Percentiles rank a stretch among this genome's conserved stretches.
Conservation (phyloP, 2,113 vertebrate genomes). For the Pachyramphus minor region DNA sequence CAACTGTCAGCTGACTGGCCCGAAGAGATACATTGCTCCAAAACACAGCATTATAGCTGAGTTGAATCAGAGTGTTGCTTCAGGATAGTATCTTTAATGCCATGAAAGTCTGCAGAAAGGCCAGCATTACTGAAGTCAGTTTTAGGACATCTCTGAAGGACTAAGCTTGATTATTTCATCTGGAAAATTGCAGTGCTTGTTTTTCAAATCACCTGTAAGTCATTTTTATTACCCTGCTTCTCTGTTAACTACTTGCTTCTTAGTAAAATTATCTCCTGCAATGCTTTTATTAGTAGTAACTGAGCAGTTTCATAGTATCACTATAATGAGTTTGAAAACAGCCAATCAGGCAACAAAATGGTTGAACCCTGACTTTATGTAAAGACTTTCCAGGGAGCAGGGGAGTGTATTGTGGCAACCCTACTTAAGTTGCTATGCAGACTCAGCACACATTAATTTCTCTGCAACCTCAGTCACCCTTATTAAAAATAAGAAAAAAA, state of each 20-base stretch:
- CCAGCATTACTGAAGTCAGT: background rate
- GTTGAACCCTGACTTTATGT: slow-evolving; percentile 3
- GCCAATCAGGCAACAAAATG: background rate
- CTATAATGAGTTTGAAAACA: background rate
- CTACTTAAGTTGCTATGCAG: slow-evolving; percentile 84
- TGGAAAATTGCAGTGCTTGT: background rate
- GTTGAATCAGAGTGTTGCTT: background rate
- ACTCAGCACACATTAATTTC: slow-evolving; percentile 92
- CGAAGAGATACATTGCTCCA: background rate
- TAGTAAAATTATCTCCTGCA: slow-evolving; percentile 50
- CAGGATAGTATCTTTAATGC: background rate
- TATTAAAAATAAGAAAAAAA: slow-evolving; percentile 78
- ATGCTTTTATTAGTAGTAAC: slow-evolving; percentile 23
- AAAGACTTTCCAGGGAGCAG: background rate
- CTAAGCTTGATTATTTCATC: background rate
- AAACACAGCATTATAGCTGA: background rate
- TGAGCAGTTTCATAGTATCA: background rate
- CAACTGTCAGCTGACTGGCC: background rate
- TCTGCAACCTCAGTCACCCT: slow-evolving; percentile 89
- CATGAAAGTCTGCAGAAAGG: background rate
- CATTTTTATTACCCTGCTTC: background rate
- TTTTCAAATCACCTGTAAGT: slow-evolving; percentile 1
- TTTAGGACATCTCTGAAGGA: background rate
- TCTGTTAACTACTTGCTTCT: background rate
- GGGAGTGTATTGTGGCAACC: slow-evolving; percentile 91